These are phyloP conservation scores for Zaprionus ghesquierei DNA, from an alignment of 1,140 invertebrate genomes.

Conservation along the genomic window DNA sequence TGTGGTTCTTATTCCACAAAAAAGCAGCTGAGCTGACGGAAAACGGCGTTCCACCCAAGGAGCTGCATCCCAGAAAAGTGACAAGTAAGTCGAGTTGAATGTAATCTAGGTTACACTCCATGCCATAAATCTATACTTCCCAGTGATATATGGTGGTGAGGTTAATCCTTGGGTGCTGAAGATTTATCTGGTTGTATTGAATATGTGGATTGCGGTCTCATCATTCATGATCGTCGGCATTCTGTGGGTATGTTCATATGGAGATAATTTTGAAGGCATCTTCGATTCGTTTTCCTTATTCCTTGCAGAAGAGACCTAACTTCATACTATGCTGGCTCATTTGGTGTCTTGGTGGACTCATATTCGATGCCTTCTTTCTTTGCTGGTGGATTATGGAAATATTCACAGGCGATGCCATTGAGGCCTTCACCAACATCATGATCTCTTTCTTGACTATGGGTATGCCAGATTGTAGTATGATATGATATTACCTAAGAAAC, in stretches of 20 bases:
- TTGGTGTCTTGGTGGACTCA: conserved; percentile 48
- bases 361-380: conserved; percentile 50
- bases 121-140: background rate
- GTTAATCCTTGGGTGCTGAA: conserved; percentile 38
- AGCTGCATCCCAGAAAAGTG: background rate
- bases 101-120: background rate
- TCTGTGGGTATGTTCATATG: conserved; percentile 29
- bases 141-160: conserved; percentile 24
- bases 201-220: conserved; percentile 55
- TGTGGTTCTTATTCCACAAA: conserved; percentile 33
- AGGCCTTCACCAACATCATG: conserved; percentile 62
- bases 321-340: conserved; percentile 50
- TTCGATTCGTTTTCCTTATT: background rate
- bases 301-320: conserved; percentile 39
- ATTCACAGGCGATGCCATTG: conserved; percentile 47
- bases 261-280: background rate
- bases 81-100: background rate
- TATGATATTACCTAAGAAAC: background rate
- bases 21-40: background rate
- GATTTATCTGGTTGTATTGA: conserved; percentile 55
- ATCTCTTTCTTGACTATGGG: conserved; percentile 63
- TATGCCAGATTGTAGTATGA: background rate
- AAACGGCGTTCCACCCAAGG: background rate
- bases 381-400: conserved; percentile 48
- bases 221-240: conserved; percentile 59